Evolutionary conservation across 1,140 invertebrate species (phyloP).

Genomic region (Drosophila arizonae): DNA sequence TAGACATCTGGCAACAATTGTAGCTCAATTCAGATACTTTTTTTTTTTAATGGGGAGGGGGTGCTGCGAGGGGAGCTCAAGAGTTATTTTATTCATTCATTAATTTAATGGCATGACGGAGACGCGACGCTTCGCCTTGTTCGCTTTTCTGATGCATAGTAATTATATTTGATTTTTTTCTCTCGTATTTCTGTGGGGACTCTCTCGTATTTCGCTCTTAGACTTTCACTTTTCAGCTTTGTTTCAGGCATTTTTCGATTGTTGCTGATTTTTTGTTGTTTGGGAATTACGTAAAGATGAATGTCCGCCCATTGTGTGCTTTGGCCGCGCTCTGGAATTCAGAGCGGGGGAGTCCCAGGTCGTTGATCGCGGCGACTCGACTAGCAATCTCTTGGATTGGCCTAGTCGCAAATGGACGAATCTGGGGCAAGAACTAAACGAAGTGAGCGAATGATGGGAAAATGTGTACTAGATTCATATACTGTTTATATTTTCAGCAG

Average conservation of each 20-base stretch:
- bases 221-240: slow-evolving; percentile 77
- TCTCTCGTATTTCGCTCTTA: slow-evolving; percentile 27
- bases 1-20: slow-evolving; percentile 62
- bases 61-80: slow-evolving; percentile 7
- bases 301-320: slow-evolving; percentile 74
- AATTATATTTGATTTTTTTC: slow-evolving; percentile 51
- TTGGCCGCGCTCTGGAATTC: slow-evolving; percentile 50
- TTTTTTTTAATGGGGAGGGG: background rate
- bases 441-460: too few relatives aligned
- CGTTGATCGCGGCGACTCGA: slow-evolving; percentile 47
- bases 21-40: slow-evolving; percentile 43
- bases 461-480: background rate
- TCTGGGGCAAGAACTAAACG: background rate
- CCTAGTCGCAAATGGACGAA: background rate
- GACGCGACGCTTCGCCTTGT: slow-evolving; percentile 8
- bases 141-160: slow-evolving; percentile 54
- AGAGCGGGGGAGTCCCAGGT: slow-evolving; percentile 59
- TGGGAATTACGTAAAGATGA: slow-evolving; percentile 77
- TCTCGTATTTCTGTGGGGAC: slow-evolving; percentile 19
- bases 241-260: slow-evolving; percentile 65
- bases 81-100: slow-evolving; percentile 65
- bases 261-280: slow-evolving; percentile 32
- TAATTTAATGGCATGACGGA: slow-evolving; percentile 53
- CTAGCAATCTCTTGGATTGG: background rate
- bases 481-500: too few relatives aligned